phyloP scores from a whole-genome alignment of 2,797 vertebrate species.

The Hippopotamyrus pictus region DNA sequence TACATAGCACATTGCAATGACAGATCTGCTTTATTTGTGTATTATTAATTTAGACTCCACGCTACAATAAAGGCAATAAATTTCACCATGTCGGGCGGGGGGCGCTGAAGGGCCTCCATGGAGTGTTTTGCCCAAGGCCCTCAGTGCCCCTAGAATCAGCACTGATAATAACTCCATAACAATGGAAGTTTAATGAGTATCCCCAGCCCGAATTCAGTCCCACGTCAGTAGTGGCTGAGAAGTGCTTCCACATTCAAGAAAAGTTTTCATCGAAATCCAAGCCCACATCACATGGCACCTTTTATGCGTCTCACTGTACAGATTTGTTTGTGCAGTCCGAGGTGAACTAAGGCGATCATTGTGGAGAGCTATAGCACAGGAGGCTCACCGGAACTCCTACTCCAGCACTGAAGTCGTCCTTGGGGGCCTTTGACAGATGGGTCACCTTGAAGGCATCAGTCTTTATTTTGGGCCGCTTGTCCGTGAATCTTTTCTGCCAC shows the following conservation, averaged over 20 bases:
- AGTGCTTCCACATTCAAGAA: neutral
- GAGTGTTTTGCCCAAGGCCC: neutral
- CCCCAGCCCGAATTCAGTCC: too few species aligned
- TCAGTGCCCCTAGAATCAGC: neutral
- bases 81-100: neutral
- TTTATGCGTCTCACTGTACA: neutral
- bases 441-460: slow-evolving; percentile 28
- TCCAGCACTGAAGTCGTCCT: slow-evolving; percentile 20
- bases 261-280: neutral
- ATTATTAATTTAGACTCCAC: neutral
- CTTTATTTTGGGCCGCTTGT: slow-evolving; percentile 27
- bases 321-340: neutral
- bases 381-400: neutral
- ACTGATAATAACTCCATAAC: neutral
- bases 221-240: neutral
- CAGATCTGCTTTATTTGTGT: neutral
- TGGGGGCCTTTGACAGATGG: slow-evolving; percentile 26
- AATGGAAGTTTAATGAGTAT: neutral
- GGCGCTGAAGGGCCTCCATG: neutral
- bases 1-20: neutral
- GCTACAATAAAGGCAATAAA: neutral
- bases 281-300: neutral
- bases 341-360: neutral
- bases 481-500: slow-evolving; percentile 10
- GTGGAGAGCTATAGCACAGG: neutral